Conservation (phyloP, 2,797 vertebrate species). For the Poliocrania exsul region DNA sequence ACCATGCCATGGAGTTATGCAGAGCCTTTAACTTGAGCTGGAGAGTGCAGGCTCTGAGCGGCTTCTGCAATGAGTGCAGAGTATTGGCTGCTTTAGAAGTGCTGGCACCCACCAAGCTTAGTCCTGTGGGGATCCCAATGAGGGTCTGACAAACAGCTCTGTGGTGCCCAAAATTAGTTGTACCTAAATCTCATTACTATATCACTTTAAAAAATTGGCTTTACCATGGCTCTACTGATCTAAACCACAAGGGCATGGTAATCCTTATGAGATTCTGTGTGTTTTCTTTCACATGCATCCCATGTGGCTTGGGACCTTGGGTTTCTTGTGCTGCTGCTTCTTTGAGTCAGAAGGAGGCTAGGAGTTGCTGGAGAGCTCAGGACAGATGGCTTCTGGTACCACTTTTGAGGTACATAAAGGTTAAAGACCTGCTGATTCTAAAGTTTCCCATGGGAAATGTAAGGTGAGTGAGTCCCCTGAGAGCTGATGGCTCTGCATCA, state of each 20-base stretch:
- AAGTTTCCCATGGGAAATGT: neutral
- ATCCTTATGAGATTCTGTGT: neutral
- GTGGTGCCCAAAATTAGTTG: neutral
- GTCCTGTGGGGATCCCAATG: accelerated
- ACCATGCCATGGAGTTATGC: accelerated
- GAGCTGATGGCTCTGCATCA: neutral
- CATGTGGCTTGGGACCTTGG: neutral
- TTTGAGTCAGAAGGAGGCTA: neutral
- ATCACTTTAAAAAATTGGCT: neutral
- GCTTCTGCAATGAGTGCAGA: neutral
- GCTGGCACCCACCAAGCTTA: neutral
- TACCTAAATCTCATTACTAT: neutral
- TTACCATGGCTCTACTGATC: neutral
- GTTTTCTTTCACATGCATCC: neutral
- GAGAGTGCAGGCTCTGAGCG: neutral
- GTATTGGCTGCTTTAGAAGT: neutral
- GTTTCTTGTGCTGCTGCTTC: neutral
- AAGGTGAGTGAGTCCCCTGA: neutral
- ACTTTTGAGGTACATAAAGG: neutral
- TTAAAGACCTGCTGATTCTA: neutral
- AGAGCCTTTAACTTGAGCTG: neutral
- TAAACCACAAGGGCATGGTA: accelerated
- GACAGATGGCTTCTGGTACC: neutral
- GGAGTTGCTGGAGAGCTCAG: neutral
- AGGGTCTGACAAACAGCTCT: neutral